Percentiles rank a stretch among this genome's conserved stretches.
Evolutionary conservation across 2,797 vertebrate species (phyloP).

Genomic region (Sebastes steindachneri): DNA sequence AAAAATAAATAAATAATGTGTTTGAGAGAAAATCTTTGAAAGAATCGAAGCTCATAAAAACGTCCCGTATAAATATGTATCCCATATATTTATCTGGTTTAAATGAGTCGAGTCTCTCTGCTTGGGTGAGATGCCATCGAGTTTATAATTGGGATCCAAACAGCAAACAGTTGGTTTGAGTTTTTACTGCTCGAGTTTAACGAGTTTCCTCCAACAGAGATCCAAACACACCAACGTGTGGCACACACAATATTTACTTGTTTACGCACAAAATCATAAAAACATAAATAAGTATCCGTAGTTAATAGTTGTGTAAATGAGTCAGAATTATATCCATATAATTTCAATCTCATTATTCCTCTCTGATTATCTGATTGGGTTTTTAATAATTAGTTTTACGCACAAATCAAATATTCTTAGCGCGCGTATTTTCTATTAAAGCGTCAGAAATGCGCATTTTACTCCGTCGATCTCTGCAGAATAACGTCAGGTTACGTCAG

Average conservation of each 20-base stretch:
- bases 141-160: conserved; percentile 34
- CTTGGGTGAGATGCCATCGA: conserved; percentile 13
- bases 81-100: neutral
- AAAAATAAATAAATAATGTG: neutral
- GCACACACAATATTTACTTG: neutral
- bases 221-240: neutral
- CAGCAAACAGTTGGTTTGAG: conserved; percentile 54
- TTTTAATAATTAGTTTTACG: neutral
- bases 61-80: neutral
- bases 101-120: neutral
- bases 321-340: neutral
- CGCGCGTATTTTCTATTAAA: neutral
- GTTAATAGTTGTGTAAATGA: neutral
- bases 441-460: neutral
- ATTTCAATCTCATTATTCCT: rapidly evolving
- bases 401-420: neutral
- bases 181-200: conserved; percentile 51
- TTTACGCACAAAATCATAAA: neutral
- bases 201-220: conserved; percentile 27
- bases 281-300: rapidly evolving
- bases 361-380: neutral
- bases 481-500: too few relatives aligned
- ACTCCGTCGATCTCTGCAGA: neutral
- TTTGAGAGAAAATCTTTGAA: neutral
- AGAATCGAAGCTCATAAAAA: neutral